Conservation (phyloP, 2,113 vertebrate species). For the Anoplopoma fimbria region DNA sequence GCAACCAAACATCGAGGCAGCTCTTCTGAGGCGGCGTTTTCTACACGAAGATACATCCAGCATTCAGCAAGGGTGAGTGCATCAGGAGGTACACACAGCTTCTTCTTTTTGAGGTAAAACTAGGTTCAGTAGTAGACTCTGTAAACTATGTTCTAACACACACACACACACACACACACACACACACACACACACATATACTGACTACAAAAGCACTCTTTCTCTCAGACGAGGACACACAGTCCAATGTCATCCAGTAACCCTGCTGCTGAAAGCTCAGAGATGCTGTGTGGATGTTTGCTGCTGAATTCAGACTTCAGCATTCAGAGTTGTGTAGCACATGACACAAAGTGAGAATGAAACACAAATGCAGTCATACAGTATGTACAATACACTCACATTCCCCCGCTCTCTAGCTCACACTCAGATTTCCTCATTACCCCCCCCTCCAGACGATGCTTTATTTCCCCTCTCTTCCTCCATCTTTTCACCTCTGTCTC, state of each 20-base stretch:
- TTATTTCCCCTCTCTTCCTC: constrained; percentile 19
- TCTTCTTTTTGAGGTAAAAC: no score
- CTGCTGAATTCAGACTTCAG: no score
- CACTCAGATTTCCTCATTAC: constrained; percentile 32
- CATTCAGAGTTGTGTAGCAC: constrained; percentile 24
- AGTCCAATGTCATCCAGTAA: not conserved
- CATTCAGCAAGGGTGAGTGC: constrained; percentile 23
- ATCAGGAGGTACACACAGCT: no score
- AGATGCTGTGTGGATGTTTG: constrained; percentile 14
- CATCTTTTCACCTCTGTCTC: constrained; percentile 41
- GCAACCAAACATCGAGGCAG: not conserved
- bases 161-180: no score
- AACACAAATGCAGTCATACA: not conserved
- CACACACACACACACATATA: no score
- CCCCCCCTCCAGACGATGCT: constrained; percentile 41
- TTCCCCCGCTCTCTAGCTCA: not conserved
- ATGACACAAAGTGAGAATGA: no score
- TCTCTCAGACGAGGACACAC: no score
- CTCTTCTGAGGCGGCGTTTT: not conserved
- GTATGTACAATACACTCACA: not conserved
- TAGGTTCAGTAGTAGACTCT: no score
- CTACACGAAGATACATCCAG: constrained; percentile 1
- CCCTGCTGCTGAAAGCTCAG: constrained; percentile 8
- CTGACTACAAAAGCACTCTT: no score
- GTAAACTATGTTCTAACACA: no score